Base-by-base conservation (phyloP, 2,113 vertebrate genomes). In the Atlantisia rogersi region DNA sequence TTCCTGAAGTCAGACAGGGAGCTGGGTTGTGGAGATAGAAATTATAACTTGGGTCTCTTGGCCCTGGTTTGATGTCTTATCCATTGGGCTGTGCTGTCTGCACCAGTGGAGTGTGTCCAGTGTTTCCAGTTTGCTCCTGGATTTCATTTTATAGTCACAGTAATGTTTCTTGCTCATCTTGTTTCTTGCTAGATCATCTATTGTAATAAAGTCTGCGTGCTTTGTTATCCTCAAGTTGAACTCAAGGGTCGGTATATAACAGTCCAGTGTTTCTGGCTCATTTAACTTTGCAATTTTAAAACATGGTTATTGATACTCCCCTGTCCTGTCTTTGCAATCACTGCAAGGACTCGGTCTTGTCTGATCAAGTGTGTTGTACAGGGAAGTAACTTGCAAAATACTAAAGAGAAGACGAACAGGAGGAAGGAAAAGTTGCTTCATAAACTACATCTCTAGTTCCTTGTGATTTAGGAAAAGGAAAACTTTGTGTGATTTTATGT, bases 281-380 rank as follows among this genome's bases (percentile, higher is more conserved):
- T 92, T 92, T 92, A 73, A 62, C 86, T 50, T 70, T 11, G 31
- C n/a, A 39, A 31, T 29, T 87, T 91, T 94, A 26, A 80, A 91
- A 59, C 75, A 52, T 0, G 1, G 29, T 71, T 95, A 73, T 65
- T 89, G 58, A 22, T 87, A 44, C 5, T 82, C 4, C 12, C 68
- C 58, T 87, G 35, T 79, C 29, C n/a, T 91, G 80, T 88, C 44
- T 77, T 91, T 50, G 46, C 52, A 82, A 67, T 80, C 0, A 0
- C 50, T 65, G 59, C 60, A 79, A 82, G 78, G 44, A 69, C 58
- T 62, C 10, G 18, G 16, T 85, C 42, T 28, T 82, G 35, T 56
- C 15, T 76, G 59, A 55, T 56, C 18, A 37, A 63, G 22, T 58
- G 16, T 53, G 32, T 40, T 68, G 32, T 17, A 44, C 8, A 48